These are phyloP conservation scores for Blastobasis lacticolella DNA, from an alignment of 2,888 invertebrate species.

Conservation along the genomic window DNA sequence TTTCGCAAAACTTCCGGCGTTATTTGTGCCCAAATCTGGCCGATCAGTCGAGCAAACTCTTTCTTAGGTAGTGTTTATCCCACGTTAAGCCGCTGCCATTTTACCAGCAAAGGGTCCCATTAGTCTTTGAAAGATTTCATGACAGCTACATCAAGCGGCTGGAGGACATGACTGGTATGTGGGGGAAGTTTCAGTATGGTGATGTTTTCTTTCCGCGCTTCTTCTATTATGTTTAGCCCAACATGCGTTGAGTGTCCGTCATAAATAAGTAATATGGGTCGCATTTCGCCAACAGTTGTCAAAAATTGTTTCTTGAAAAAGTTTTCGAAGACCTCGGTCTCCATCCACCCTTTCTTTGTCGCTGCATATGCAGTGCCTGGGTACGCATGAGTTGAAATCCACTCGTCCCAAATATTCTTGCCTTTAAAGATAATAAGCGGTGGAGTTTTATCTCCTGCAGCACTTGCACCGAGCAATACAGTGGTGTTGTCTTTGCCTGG, in stretches of 20 bases:
- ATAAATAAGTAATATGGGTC: constrained; percentile 13
- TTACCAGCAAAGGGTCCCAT: constrained; percentile 10
- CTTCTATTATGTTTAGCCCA: constrained; percentile 13
- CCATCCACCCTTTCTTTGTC: constrained; percentile 31
- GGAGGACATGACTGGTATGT: constrained; percentile 21
- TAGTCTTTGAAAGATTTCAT: constrained; percentile 15
- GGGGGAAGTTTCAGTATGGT: constrained; percentile 21
- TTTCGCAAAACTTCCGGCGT: neutral
- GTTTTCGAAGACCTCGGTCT: constrained; percentile 21
- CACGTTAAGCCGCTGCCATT: constrained; percentile 12
- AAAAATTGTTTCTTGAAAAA: constrained; percentile 21
- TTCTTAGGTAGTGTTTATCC: constrained; percentile 8
- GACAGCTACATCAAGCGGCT: constrained; percentile 13
- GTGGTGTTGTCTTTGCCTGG: constrained; percentile 17
- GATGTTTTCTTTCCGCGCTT: constrained; percentile 15
- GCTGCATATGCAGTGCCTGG: constrained; percentile 20
- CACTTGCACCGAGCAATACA: constrained; percentile 16
- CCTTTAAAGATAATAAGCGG: constrained; percentile 21
- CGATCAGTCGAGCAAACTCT: constrained; percentile 9
- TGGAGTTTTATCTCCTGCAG: constrained; percentile 18
- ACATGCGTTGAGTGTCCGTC: constrained; percentile 15
- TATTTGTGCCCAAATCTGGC: constrained; percentile 4
- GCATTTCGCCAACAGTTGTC: constrained; percentile 6
- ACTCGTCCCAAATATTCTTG: constrained; percentile 26
- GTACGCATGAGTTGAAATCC: constrained; percentile 15